Evolutionary conservation across 1,140 invertebrate genomes (phyloP), one percentile per base, ranked within the genome.

Genomic region (Oscheius sp.): DNA sequence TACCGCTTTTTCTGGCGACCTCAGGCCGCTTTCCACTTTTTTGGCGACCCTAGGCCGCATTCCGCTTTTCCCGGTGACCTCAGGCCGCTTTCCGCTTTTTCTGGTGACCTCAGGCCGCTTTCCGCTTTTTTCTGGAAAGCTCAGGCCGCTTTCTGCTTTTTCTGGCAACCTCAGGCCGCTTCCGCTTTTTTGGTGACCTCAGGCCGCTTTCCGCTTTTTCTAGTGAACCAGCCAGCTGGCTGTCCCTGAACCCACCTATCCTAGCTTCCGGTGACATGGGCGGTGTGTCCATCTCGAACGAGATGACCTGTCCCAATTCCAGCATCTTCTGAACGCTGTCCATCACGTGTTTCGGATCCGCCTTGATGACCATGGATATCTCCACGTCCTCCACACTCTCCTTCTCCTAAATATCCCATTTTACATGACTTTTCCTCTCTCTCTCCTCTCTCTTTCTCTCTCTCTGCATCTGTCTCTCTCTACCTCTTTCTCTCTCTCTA

Each of bases 381-480:
- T 73, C 36, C 7, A 68, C 49, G 7, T 74, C 72, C 32, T 74
- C 72, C 15, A 61, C 64, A 4, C 36, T 35, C 32, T 74, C 72
- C 26, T 18, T 68, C 34, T 67, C 55, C 7, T 59, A 31, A 23
- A 59, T 15, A 59, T n/a, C n/a, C n/a, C n/a, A n/a, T n/a, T n/a
- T n/a, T n/a, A n/a, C n/a, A n/a, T n/a, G n/a, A n/a, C n/a, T n/a
- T n/a, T n/a, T n/a, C n/a, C n/a, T n/a, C n/a, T n/a, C n/a, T n/a
- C n/a, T n/a, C n/a, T n/a, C n/a, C n/a, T n/a, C n/a, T n/a, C n/a
- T n/a, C n/a, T n/a, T n/a, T n/a, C n/a, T n/a, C n/a, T n/a, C n/a
- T n/a, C n/a, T n/a, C n/a, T n/a, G n/a, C n/a, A n/a, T n/a, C n/a
- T n/a, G n/a, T n/a, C n/a, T n/a, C n/a, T n/a, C n/a, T n/a, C n/a